Evolutionary conservation across 2,888 invertebrate species (phyloP), one percentile per base, ranked within the genome.

Genomic region (Drosophila nr. perissopoda): DNA sequence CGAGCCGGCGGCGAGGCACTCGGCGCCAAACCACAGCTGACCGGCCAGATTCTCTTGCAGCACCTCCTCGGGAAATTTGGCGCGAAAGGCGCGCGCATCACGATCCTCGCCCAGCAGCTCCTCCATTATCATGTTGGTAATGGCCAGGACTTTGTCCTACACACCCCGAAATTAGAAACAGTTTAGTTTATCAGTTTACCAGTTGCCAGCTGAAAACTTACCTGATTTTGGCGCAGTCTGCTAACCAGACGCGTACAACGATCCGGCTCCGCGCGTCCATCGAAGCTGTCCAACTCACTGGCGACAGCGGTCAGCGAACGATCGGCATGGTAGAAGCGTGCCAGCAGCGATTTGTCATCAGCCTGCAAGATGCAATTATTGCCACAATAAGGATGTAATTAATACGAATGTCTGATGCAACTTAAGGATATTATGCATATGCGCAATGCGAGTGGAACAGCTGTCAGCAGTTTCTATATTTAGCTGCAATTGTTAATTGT

Each of bases 1-100:
- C 0, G 99, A 99, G 49, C 99, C 99, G 34, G 99, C 99, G 33
- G 99, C 99, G 82, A 99, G 94, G 92, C 99, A 99, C 96, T 99
- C 99, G 68, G 99, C 99, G 25, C 99, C 99, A 93, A 99, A 99
- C 99, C 99, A 99, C 52, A 99, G 95, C 94, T 99, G 99, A 0
- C 99, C 99, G 45, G 99, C 98, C 73, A 99, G 94, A 94, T 98
- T 99, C 92, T 99, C 99, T 93, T 99, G 99, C 81, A 99, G 95
- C 16, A 99, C 98, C 92, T 99, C 99, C 92, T 99, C 99, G 0
- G 99, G 99, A 91, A 99, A 99, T 94, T 99, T 99, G 68, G 98
- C 98, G 56, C 99, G 95, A 94, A 99, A 99, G 88, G 99, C 99
- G 52, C 99, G 95, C 80, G 97, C 96, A 65, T 98, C 98, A 64